phyloP scores from a whole-genome alignment of 1,140 invertebrate species.

The Eriosoma lanigerum region DNA sequence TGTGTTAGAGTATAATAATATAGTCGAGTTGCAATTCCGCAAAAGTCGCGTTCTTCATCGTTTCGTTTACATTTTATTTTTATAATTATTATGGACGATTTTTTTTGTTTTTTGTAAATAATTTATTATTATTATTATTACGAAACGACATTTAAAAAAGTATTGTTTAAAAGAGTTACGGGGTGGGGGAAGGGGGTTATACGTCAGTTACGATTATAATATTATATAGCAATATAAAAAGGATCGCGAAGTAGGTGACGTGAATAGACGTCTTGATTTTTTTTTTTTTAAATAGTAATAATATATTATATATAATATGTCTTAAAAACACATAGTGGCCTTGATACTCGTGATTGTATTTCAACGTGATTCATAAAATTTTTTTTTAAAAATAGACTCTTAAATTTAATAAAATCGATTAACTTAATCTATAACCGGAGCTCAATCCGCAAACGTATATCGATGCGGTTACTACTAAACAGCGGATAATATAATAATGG shows the following conservation, averaged over 20 bases:
- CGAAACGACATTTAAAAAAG: neutral
- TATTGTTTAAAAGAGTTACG: too few relatives aligned
- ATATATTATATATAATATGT: neutral
- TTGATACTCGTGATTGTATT: slow-evolving; percentile 10
- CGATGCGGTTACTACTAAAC: too few relatives aligned
- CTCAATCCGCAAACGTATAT: too few relatives aligned
- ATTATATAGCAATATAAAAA: too few relatives aligned
- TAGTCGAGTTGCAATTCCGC: neutral
- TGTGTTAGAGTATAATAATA: too few relatives aligned
- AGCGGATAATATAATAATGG: too few relatives aligned
- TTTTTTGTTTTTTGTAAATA: slow-evolving; percentile 15
- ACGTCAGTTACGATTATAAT: too few relatives aligned
- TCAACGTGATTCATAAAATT: neutral
- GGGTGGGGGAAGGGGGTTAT: neutral
- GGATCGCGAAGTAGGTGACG: too few relatives aligned
- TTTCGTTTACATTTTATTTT: slow-evolving; percentile 26
- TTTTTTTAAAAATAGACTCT: neutral
- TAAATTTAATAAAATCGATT: too few relatives aligned
- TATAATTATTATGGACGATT: neutral
- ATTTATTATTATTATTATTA: slow-evolving; percentile 6
- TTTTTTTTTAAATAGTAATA: too few relatives aligned
- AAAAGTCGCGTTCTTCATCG: neutral
- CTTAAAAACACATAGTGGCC: slow-evolving; percentile 46
- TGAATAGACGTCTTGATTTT: neutral
- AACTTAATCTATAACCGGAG: too few relatives aligned